phyloP scores from a whole-genome alignment of 2,113 vertebrate genomes.

The Phylloscopus trochilus region DNA sequence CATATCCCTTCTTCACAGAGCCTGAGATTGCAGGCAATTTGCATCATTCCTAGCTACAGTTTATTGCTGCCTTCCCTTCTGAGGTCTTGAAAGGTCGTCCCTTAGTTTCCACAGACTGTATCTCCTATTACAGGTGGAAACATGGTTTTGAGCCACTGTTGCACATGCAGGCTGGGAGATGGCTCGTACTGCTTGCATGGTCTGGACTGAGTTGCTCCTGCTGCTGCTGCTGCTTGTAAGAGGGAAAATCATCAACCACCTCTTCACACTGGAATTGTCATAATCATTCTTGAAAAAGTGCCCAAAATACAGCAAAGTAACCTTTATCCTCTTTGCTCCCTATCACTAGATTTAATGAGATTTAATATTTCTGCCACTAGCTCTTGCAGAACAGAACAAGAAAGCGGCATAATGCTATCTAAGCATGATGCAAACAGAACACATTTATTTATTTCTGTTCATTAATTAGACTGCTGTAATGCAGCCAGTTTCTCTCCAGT shows the following conservation, averaged over 20 bases:
- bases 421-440: background rate
- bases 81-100: background rate
- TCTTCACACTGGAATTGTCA: background rate
- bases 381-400: background rate
- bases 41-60: background rate
- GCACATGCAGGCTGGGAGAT: background rate
- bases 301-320: background rate
- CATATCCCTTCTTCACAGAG: background rate
- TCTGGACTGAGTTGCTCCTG: background rate
- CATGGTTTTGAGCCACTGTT: background rate
- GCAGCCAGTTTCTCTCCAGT: slow-evolving; percentile 16
- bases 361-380: background rate
- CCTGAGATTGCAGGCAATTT: background rate
- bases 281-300: background rate
- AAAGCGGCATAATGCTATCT: slow-evolving; percentile 15
- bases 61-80: background rate
- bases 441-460: slow-evolving; percentile 47
- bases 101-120: background rate
- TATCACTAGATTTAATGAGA: background rate
- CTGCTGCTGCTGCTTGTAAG: background rate
- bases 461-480: slow-evolving; percentile 50
- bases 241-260: background rate
- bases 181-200: background rate
- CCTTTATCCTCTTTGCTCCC: background rate
- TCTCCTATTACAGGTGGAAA: background rate